phyloP scores from a whole-genome alignment of 2,113 vertebrate species.

The Mus spicilegus region DNA sequence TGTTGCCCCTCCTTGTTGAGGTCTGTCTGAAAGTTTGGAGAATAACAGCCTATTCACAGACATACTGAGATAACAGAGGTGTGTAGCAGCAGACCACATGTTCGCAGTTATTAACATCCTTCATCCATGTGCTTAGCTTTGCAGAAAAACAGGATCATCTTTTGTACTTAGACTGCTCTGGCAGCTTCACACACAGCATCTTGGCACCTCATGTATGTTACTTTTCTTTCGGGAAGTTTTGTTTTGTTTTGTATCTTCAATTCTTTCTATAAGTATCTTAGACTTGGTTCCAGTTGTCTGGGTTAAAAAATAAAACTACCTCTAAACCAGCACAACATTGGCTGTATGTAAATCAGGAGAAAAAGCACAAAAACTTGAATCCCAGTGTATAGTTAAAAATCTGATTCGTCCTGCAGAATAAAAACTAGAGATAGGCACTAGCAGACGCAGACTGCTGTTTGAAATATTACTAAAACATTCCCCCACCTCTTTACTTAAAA shows the following conservation, averaged over 20 bases:
- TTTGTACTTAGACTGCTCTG: not conserved
- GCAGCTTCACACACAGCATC: not conserved
- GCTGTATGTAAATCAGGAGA: not conserved
- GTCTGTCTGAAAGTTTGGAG: not conserved
- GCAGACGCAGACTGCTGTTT: not conserved
- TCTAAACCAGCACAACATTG: not conserved
- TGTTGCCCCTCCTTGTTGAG: not conserved
- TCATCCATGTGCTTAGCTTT: not conserved
- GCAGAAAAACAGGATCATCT: not conserved
- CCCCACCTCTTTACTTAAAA: not conserved
- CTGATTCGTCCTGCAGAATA: not conserved
- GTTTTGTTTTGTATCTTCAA: not conserved
- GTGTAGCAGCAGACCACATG: accelerated
- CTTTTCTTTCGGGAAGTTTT: not conserved
- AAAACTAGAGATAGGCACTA: not conserved
- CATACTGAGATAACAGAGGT: not conserved
- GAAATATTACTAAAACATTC: not conserved
- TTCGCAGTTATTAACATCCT: accelerated
- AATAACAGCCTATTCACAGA: not conserved
- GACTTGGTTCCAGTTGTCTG: not conserved
- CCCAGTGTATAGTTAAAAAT: not conserved
- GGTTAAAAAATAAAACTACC: not conserved
- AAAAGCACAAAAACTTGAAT: not conserved
- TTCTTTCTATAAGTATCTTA: not conserved
- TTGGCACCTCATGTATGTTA: not conserved